phyloP scores from a whole-genome alignment of 2,888 invertebrate genomes.

The Priocnemis perturbator region DNA sequence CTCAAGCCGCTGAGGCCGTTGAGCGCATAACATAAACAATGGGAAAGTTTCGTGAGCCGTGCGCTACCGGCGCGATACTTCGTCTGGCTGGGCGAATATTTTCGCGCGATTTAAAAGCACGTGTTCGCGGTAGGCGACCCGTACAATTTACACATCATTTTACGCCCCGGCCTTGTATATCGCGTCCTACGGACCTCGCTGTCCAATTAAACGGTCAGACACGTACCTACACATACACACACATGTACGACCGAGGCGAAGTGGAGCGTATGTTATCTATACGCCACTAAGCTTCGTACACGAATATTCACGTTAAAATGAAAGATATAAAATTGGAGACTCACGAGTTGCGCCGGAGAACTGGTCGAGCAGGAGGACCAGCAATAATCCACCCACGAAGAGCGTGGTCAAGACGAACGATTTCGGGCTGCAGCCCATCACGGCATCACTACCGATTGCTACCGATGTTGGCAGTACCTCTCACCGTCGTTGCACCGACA shows the following conservation, averaged over 20 bases:
- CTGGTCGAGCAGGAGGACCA: slow-evolving; percentile 56
- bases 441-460: slow-evolving; percentile 63
- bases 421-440: slow-evolving; percentile 69
- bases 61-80: no score
- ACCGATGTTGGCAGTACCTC: no score
- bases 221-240: not conserved
- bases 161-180: not conserved
- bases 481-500: no score
- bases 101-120: slow-evolving; percentile 6
- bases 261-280: no score
- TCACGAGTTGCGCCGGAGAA: slow-evolving; percentile 65
- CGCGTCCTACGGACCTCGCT: not conserved
- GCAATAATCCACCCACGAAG: slow-evolving; percentile 65
- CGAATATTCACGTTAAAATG: no score
- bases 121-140: not conserved
- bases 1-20: no score
- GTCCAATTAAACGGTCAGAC: not conserved
- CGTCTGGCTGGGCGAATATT: not conserved
- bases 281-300: no score
- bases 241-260: not conserved
- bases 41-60: no score
- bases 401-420: slow-evolving; percentile 64
- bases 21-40: no score
- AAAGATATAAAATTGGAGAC: slow-evolving; percentile 37
- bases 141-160: slow-evolving; percentile 5